A percentile compares a stretch with the other conserved stretches of the same genome.
phyloP scores from a whole-genome alignment of 1,140 invertebrate genomes.

The Nylanderia fulva region DNA sequence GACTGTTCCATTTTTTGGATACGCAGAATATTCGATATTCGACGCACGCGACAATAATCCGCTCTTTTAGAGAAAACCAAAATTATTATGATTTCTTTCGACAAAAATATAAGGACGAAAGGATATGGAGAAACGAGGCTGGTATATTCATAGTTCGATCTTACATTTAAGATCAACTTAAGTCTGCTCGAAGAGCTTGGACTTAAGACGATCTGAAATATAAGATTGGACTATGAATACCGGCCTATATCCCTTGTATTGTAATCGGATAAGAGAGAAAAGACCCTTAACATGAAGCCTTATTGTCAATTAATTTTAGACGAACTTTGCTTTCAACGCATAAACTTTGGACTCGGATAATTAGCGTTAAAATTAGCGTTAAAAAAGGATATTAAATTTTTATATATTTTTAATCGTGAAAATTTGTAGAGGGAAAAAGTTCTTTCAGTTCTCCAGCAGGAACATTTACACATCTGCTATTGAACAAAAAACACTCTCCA shows the following conservation, averaged over 20 bases:
- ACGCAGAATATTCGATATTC: neutral
- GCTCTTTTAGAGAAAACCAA: neutral
- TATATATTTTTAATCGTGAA: too few relatives aligned
- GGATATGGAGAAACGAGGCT: neutral
- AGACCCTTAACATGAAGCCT: neutral
- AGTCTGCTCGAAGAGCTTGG: too few relatives aligned
- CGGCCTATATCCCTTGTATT: too few relatives aligned
- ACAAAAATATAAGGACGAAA: neutral
- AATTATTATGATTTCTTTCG: neutral
- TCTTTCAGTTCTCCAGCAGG: neutral
- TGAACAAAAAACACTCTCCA: neutral
- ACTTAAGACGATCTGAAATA: too few relatives aligned
- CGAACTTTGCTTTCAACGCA: too few relatives aligned
- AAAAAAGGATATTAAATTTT: too few relatives aligned
- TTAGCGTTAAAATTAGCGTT: too few relatives aligned
- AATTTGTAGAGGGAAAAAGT: neutral
- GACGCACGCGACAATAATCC: neutral
- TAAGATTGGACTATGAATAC: too few relatives aligned
- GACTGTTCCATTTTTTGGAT: conserved; percentile 4
- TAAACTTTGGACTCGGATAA: too few relatives aligned
- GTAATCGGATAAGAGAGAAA: neutral
- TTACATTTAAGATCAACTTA: too few relatives aligned
- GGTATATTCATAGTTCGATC: too few relatives aligned
- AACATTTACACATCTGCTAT: neutral
- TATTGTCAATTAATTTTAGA: neutral